These are phyloP conservation scores for Tachystola acroxantha DNA, from an alignment of 2,888 invertebrate species.

Conservation along the genomic window DNA sequence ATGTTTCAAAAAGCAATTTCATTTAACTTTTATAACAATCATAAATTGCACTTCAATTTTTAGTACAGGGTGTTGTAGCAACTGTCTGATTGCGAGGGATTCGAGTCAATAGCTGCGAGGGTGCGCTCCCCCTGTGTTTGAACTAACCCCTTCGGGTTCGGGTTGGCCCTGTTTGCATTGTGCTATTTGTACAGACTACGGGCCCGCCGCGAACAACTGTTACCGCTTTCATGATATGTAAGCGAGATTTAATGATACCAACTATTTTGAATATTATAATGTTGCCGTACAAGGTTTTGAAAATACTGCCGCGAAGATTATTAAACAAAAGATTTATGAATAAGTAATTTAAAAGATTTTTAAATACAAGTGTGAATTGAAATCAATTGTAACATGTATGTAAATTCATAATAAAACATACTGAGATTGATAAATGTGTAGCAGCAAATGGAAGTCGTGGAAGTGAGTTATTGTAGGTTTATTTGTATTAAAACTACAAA, in stretches of 20 bases:
- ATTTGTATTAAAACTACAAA: no score
- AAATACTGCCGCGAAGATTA: no score
- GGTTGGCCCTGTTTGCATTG: conserved; percentile 65
- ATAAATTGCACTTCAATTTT: conserved; percentile 49
- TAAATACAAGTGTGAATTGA: no score
- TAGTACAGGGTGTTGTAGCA: conserved; percentile 43
- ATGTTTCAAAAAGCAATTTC: neutral
- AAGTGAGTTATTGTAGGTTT: no score
- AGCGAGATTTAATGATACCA: conserved; percentile 63
- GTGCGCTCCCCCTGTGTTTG: conserved; percentile 49
- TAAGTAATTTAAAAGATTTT: no score
- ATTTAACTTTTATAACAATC: conserved; percentile 28
- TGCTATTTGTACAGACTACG: conserved; percentile 58
- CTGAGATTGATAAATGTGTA: no score
- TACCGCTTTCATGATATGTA: conserved; percentile 66
- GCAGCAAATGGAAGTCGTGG: no score
- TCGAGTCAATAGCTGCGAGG: conserved; percentile 47
- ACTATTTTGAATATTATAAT: conserved; percentile 28
- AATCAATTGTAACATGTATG: no score
- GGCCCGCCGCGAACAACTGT: conserved; percentile 62
- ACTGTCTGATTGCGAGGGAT: conserved; percentile 45
- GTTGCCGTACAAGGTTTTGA: no score
- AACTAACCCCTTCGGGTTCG: conserved; percentile 44
- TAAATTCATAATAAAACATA: no score
- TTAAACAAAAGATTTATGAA: no score